Evolutionary conservation across 2,888 invertebrate species (phyloP), one percentile per base, ranked within the genome.

Genomic region (Dasypolia templi): DNA sequence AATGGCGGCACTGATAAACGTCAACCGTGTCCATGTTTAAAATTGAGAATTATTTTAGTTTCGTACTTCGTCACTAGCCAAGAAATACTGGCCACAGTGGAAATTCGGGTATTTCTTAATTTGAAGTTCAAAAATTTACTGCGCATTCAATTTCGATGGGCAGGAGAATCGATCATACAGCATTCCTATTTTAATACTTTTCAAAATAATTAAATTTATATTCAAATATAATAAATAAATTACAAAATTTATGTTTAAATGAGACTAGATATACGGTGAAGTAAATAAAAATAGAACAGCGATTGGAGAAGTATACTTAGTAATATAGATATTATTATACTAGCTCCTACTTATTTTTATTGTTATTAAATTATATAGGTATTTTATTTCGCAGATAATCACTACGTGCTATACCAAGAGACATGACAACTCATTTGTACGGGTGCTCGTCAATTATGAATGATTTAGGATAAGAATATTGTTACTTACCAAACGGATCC

Each of bases 11-110:
- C 2, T 22, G 29, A 32, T 39, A 6, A 22, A 56, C 55, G 17
- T 67, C 32, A 35, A 32, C 6, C 42, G n/a, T n/a, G n/a, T n/a
- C 39, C 9, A 29, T 35, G 12, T 58, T 69, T 77, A 26, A 58
- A 75, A 58, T 29, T 77, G 42, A 32, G 68, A 77, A 58, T n/a
- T 42, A 66, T 9, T 35, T 64, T 75, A 56, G 26, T 58, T 58
- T n/a, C 49, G 3, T 58, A 32, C 19, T 65, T 46, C 5, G n/a
- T 26, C 9, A 46, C n/a, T 55, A 46, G n/a, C 35, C 35, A 75
- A 75, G 29, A 44, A 63, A 46, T 46, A 49, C 64, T 53, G 22
- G 75, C 7, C 35, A 42, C 17, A 0, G 14, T 19, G n/a, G 11
- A n/a, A 7, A 29, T 46, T 51, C 44, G 26, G 14, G 46, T 49